Evolutionary conservation across 1,140 invertebrate genomes (phyloP).

Genomic region (Anoplolepis gracilipes): DNA sequence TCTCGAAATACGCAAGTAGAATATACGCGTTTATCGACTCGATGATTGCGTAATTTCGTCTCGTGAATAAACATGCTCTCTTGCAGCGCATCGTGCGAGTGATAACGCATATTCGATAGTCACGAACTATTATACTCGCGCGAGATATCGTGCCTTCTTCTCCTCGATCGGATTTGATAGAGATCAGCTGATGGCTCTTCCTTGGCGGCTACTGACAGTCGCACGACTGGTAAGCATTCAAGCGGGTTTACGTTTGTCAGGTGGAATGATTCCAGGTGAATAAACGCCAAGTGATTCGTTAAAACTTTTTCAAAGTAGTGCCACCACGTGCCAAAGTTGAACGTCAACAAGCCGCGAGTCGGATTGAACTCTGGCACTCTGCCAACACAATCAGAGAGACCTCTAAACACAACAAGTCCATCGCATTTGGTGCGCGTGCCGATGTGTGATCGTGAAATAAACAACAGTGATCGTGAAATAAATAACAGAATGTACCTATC

Average conservation of each 20-base stretch:
- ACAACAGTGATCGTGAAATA: background rate
- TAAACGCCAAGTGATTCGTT: too few species aligned
- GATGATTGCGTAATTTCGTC: too few species aligned
- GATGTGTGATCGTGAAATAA: background rate
- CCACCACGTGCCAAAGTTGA: background rate
- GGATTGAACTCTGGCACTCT: background rate
- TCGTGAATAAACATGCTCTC: too few species aligned
- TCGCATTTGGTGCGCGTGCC: too few species aligned
- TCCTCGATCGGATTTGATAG: background rate
- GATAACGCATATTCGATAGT: background rate
- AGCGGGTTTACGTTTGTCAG: background rate
- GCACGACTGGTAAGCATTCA: slow-evolving; percentile 44
- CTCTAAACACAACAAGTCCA: too few species aligned
- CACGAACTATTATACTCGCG: background rate
- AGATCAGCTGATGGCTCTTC: slow-evolving; percentile 41
- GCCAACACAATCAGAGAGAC: too few species aligned
- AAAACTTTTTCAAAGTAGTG: too few species aligned
- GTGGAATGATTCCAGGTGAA: too few species aligned
- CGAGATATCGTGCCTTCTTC: background rate
- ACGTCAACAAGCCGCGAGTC: background rate
- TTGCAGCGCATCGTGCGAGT: too few species aligned
- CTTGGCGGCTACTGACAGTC: slow-evolving; percentile 21
- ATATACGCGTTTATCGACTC: too few species aligned
- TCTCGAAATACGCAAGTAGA: too few species aligned
- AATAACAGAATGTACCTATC: background rate